These are phyloP conservation scores for Helarctos malayanus DNA, from an alignment of 2,797 vertebrate species.

Conservation along the genomic window DNA sequence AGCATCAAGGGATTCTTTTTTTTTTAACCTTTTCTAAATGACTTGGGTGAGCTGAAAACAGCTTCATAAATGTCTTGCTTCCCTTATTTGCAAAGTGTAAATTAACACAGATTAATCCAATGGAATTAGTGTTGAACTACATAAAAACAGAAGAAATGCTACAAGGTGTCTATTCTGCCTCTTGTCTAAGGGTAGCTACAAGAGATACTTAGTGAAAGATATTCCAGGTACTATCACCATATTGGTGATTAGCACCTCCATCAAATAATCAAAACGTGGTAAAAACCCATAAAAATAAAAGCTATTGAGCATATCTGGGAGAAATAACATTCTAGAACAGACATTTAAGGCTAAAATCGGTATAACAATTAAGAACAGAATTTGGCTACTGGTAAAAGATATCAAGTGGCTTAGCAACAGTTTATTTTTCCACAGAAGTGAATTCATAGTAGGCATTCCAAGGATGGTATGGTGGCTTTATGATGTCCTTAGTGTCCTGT, in stretches of 20 bases:
- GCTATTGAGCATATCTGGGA: neutral
- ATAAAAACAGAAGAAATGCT: conserved; percentile 41
- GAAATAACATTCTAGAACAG: neutral
- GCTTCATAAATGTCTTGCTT: conserved; percentile 45
- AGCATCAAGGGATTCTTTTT: neutral
- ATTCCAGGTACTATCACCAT: neutral
- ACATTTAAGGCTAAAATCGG: conserved; percentile 53
- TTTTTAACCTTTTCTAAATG: conserved; percentile 21
- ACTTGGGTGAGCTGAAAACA: conserved; percentile 49
- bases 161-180: neutral
- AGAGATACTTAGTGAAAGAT: conserved; percentile 24
- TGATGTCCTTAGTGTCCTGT: neutral
- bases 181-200: neutral
- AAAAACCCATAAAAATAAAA: conserved; percentile 56
- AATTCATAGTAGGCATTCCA: conserved; percentile 32
- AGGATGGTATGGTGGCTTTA: neutral
- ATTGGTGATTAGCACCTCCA: neutral
- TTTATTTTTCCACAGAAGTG: conserved; percentile 50
- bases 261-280: conserved; percentile 30
- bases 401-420: neutral
- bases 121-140: conserved; percentile 12
- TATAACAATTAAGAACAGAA: neutral
- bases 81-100: conserved; percentile 58
- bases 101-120: conserved; percentile 9
- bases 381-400: conserved; percentile 39